These are phyloP conservation scores for Varanus komodoensis DNA, from an alignment of 2,113 vertebrate genomes.

Conservation along the genomic window DNA sequence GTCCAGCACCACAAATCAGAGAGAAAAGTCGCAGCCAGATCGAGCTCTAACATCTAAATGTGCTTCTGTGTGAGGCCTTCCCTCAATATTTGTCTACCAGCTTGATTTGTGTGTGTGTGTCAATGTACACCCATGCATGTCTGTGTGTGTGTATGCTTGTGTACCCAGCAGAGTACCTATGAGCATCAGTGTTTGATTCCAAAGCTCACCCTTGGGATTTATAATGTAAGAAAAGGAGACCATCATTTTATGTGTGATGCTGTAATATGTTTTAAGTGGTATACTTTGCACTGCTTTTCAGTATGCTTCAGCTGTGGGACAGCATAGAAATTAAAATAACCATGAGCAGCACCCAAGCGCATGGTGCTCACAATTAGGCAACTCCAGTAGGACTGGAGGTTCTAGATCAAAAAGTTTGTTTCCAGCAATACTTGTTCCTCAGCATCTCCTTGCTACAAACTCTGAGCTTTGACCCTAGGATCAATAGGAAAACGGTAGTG, in stretches of 20 bases:
- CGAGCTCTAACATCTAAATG: background rate
- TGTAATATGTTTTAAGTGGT: no score
- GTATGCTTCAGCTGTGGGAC: no score
- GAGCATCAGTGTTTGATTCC: background rate
- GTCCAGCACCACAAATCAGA: background rate
- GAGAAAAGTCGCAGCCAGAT: background rate
- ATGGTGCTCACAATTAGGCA: background rate
- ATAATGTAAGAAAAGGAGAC: background rate
- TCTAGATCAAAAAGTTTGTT: background rate
- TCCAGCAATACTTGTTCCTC: no score
- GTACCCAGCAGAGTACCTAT: no score
- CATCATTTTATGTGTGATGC: no score
- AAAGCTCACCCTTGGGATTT: background rate
- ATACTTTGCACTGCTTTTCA: no score
- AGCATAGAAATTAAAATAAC: background rate
- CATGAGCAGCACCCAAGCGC: no score
- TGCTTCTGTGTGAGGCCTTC: background rate
- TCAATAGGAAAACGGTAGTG: no score
- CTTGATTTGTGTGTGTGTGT: background rate
- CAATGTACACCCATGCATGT: background rate
- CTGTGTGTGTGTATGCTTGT: background rate
- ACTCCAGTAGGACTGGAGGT: background rate
- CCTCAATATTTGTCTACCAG: background rate
- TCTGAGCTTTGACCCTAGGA: background rate
- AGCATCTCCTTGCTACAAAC: background rate